Evolutionary conservation across 2,113 vertebrate species (phyloP).

Genomic region (Apeltes quadracus): DNA sequence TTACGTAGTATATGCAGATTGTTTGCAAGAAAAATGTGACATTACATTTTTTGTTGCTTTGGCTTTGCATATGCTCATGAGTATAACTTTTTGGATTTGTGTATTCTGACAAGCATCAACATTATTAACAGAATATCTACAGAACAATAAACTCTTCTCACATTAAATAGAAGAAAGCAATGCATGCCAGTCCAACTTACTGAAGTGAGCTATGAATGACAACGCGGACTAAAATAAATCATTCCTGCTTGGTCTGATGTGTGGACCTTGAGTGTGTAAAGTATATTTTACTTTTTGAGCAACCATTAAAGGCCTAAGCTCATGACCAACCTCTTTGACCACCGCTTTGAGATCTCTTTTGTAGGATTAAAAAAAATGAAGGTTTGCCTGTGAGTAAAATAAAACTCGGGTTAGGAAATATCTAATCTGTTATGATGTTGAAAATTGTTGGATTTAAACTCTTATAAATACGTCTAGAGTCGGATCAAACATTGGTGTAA

Average conservation of each 20-base stretch:
- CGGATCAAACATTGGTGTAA: neutral
- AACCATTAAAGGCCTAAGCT: constrained; percentile 2
- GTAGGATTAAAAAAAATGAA: neutral
- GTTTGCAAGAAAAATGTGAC: neutral
- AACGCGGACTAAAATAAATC: constrained; percentile 15
- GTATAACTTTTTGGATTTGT: constrained; percentile 25
- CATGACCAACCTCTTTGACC: neutral
- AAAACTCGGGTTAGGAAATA: neutral
- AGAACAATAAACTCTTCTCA: constrained; percentile 37
- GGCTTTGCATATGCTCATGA: neutral
- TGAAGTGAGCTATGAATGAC: constrained; percentile 10
- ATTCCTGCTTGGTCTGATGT: constrained; percentile 14
- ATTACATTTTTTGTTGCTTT: neutral
- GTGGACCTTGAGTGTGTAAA: neutral
- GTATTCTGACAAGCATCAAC: constrained; percentile 23
- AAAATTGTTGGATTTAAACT: neutral
- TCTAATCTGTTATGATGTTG: neutral
- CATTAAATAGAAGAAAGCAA: constrained; percentile 31
- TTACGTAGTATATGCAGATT: neutral
- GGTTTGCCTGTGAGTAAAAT: neutral
- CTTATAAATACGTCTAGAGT: neutral
- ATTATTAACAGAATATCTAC: constrained; percentile 44
- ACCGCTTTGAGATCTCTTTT: neutral
- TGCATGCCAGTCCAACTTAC: constrained; percentile 23
- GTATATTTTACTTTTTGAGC: constrained; percentile 23